Evolutionary conservation across 2,113 vertebrate genomes (phyloP).

Genomic region (Corythaeola cristata): DNA sequence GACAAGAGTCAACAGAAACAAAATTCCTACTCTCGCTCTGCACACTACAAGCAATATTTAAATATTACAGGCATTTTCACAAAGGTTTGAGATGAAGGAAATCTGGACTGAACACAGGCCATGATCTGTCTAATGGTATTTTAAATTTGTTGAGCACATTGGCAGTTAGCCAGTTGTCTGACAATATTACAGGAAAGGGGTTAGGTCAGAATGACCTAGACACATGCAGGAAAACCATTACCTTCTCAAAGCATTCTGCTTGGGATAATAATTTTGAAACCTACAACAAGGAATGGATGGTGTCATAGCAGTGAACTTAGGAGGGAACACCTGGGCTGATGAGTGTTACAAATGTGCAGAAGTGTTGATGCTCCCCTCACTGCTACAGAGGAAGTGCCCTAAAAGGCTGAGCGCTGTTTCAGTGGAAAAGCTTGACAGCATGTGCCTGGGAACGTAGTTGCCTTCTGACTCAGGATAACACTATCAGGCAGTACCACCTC

Average conservation of each 20-base stretch:
- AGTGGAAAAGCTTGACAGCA: not conserved
- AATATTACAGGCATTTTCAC: conserved; percentile 18
- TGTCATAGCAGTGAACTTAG: not conserved
- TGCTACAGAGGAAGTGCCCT: not conserved
- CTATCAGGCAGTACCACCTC: not conserved
- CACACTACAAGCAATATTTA: not conserved
- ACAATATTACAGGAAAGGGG: not conserved
- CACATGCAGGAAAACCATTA: not conserved
- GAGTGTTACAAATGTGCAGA: not conserved
- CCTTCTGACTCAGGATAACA: not conserved
- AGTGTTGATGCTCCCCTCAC: not conserved
- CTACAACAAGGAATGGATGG: not conserved
- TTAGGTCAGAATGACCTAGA: conserved; percentile 45
- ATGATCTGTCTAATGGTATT: conserved; percentile 2
- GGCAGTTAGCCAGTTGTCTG: conserved; percentile 10
- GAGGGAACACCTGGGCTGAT: not conserved
- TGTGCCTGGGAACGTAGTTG: not conserved
- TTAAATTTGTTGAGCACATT: not conserved
- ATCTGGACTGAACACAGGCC: not conserved
- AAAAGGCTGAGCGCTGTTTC: not conserved
- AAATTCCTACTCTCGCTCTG: not conserved
- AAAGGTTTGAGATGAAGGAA: not conserved
- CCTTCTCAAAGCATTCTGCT: not conserved
- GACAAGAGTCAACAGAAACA: not conserved
- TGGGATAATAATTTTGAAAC: not conserved